Percentiles rank a stretch among this genome's conserved stretches.
These are phyloP conservation scores for Pentamera pediparva DNA, from an alignment of 53 echinoderm and acorn worm species.

Conservation along the genomic window DNA sequence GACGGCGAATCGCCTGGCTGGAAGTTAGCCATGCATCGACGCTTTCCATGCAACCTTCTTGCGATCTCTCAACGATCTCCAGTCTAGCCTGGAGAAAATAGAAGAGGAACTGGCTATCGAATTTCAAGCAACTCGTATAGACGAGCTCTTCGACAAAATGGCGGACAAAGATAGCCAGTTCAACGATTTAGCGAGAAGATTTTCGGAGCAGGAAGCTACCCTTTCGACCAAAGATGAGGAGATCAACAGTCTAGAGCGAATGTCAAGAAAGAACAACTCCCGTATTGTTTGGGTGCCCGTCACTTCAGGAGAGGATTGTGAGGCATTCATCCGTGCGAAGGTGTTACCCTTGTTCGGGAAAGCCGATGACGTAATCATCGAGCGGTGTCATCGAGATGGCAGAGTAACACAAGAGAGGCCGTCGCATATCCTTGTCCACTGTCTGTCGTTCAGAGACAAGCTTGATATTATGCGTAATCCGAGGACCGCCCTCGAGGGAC, in stretches of 20 bases:
- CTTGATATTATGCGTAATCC: not conserved
- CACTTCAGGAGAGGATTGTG: not conserved
- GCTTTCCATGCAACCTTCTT: too few relatives aligned
- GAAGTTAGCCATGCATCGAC: too few relatives aligned
- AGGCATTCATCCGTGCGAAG: not conserved
- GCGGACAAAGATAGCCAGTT: too few relatives aligned
- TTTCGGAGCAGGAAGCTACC: not conserved
- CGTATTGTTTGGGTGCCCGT: not conserved
- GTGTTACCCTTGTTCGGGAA: not conserved
- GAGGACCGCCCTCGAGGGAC: not conserved
- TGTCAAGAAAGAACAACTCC: not conserved
- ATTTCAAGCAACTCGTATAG: not conserved
- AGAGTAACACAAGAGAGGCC: not conserved
- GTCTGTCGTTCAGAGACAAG: not conserved
- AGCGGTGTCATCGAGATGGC: not conserved
- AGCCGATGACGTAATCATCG: too few relatives aligned
- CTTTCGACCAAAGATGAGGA: not conserved
- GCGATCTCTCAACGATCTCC: too few relatives aligned
- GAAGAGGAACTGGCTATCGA: too few relatives aligned
- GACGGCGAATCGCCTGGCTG: too few relatives aligned
- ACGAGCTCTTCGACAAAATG: not conserved
- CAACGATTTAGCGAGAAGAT: not conserved
- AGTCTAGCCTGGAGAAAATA: too few relatives aligned
- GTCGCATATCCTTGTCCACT: not conserved
- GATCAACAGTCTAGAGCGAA: too few relatives aligned